A percentile compares a stretch with the other conserved stretches of the same genome.
These are phyloP conservation scores for Drosophila monieri DNA, from an alignment of 2,888 invertebrate genomes.

Conservation along the genomic window DNA sequence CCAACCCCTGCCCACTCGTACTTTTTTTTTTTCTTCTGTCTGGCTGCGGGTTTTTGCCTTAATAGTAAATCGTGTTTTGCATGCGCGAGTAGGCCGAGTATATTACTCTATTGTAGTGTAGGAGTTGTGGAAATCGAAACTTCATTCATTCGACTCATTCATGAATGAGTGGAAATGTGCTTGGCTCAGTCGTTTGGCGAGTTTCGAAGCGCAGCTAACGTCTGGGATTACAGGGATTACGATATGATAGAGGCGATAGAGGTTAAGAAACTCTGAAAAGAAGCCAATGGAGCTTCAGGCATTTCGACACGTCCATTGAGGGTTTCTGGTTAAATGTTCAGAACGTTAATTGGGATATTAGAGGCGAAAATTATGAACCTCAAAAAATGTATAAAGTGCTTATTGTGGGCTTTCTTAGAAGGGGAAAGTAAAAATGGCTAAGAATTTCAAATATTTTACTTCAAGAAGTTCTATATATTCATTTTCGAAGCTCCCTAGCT, in stretches of 20 bases:
- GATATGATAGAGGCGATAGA: constrained; percentile 6
- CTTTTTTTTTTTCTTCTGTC: constrained; percentile 7
- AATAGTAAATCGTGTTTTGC: constrained; percentile 79
- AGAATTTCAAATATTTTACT: neutral
- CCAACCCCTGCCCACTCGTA: neutral
- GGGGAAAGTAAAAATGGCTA: neutral
- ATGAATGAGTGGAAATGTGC: constrained; percentile 55
- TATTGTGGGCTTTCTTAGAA: neutral
- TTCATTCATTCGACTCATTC: constrained; percentile 45
- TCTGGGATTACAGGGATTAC: constrained; percentile 24
- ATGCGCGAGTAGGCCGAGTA: constrained; percentile 72
- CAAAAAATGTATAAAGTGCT: neutral
- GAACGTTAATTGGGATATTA: constrained; percentile 64
- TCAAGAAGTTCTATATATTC: too few relatives aligned
- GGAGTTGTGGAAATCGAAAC: constrained; percentile 59
- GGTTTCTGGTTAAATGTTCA: constrained; percentile 49
- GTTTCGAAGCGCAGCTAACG: constrained; percentile 34
- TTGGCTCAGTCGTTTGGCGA: constrained; percentile 63
- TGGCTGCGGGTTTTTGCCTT: constrained; percentile 71
- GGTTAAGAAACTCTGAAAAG: constrained; percentile 4
- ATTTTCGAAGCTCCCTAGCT: too few relatives aligned
- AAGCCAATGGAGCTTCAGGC: constrained; percentile 41
- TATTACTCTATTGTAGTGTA: constrained; percentile 32
- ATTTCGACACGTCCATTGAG: constrained; percentile 65
- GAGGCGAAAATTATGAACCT: constrained; percentile 19